Evolutionary conservation across 2,797 vertebrate species (phyloP).

Genomic region (Psittacula echo): DNA sequence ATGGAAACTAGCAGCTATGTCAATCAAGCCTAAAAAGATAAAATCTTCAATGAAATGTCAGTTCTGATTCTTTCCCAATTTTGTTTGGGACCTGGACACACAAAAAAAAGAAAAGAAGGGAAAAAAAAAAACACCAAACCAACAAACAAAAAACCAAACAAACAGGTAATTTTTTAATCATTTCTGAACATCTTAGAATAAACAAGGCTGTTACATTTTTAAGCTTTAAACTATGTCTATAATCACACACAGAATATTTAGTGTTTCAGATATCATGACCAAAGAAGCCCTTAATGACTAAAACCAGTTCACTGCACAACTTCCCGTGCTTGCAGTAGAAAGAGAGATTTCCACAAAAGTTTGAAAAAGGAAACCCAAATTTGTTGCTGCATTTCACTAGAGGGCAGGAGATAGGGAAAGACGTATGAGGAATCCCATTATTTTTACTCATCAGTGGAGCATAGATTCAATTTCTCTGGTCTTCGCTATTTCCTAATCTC

Average conservation of each 20-base stretch:
- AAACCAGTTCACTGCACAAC: background rate
- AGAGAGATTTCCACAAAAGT: fast-evolving
- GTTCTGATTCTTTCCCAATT: background rate
- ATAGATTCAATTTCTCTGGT: background rate
- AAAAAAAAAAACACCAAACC: fast-evolving
- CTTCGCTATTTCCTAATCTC: background rate
- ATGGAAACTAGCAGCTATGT: background rate
- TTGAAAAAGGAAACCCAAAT: background rate
- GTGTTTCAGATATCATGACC: background rate
- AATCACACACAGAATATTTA: background rate
- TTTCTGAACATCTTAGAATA: background rate
- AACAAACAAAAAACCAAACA: background rate
- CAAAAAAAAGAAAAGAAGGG: fast-evolving
- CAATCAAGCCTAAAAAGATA: background rate
- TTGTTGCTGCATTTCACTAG: background rate
- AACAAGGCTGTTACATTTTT: background rate
- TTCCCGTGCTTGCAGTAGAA: background rate
- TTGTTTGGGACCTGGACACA: background rate
- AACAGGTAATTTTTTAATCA: background rate
- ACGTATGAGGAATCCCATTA: background rate
- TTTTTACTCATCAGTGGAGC: background rate
- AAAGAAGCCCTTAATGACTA: background rate
- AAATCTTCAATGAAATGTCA: background rate
- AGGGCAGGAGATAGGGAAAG: background rate
- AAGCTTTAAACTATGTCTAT: background rate